phyloP scores from a whole-genome alignment of 2,888 invertebrate species.

The Linnaemya vulpina region DNA sequence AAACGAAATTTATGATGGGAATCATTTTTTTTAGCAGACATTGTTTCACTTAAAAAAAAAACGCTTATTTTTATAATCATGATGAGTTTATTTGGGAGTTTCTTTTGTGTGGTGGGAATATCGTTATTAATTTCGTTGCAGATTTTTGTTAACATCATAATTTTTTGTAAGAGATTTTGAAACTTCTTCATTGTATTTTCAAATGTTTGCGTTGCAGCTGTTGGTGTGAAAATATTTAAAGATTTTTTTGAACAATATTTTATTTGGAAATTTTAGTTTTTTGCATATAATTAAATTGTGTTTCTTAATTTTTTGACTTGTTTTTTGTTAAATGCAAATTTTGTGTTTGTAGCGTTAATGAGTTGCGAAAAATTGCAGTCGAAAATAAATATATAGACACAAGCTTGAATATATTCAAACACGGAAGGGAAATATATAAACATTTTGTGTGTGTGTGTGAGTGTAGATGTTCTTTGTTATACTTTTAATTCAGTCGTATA shows the following conservation, averaged over 20 bases:
- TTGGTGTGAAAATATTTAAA: conserved; percentile 39
- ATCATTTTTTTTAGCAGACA: conserved; percentile 24
- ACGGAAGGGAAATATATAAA: conserved; percentile 22
- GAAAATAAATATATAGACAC: conserved; percentile 1
- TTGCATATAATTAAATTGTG: conserved; percentile 30
- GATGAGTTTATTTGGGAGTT: conserved; percentile 49
- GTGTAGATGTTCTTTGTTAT: not conserved
- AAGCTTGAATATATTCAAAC: conserved; percentile 10
- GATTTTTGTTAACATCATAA: conserved; percentile 39
- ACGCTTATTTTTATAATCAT: conserved; percentile 50
- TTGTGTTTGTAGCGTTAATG: conserved; percentile 19
- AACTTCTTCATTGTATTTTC: conserved; percentile 21
- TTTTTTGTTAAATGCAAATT: conserved; percentile 1
- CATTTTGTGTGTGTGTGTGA: not conserved
- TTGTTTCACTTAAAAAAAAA: conserved; percentile 14
- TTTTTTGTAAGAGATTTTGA: conserved; percentile 41
- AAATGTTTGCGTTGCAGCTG: conserved; percentile 13
- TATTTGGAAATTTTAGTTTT: conserved; percentile 2
- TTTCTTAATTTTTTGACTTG: conserved; percentile 37
- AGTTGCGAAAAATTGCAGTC: conserved; percentile 31
- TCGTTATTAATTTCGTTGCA: conserved; percentile 13
- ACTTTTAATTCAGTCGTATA: too few relatives aligned
- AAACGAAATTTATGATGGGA: conserved; percentile 56
- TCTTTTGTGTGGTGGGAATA: conserved; percentile 49
- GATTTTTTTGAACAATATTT: not conserved